Base-by-base conservation (phyloP, 2,113 vertebrate species). In the Malurus alboscapulatus region DNA sequence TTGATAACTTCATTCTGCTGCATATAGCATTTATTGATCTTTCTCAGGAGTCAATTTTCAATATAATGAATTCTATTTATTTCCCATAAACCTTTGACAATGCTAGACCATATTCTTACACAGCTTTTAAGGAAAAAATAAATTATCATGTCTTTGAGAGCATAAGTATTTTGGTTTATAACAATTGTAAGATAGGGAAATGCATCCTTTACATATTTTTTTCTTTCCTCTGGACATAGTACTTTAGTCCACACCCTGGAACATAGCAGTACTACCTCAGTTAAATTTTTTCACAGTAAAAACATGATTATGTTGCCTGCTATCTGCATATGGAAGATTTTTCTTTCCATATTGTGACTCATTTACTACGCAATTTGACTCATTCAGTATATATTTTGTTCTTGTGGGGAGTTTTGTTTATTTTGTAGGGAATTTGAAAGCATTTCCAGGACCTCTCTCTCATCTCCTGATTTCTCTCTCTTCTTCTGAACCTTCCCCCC, bases 1-100 rank as follows among this genome's bases (percentile, higher is more conserved):
- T 97, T 96, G 95, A 96, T 97, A 96, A 97, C 92, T 95, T 96
- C 81, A 97, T 87, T 94, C 75, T 93, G 57, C 90, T 93, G 93
- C 67, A 74, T 71, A 94, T 20, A 73, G 68, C n/a, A 68, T 91
- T 97, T 96, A 96, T 95, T 97, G 86, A 96, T 96, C 77, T 96
- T 96, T 93, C 82, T 90, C 48, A 65, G 50, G 42, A 96, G 92
- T n/a, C 30, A 12, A 71, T 92, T 97, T 94, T 94, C 53, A 90
- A 76, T 44, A 90, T 30, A 59, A 38, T 14, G 18, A 25, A 44
- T 67, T 93, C 44, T 67, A 83, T 87, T 96, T 94, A 77, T 80
- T 94, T 95, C 76, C 58, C 4, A 7, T 90, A 92, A 84, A 84
- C 21, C 51, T 50, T 91, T 7, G 6, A 45, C 29, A 47, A 53